Percentiles rank a stretch among this genome's conserved stretches.
Conservation (phyloP, 2,797 vertebrate species). For the Spatula versicolor region DNA sequence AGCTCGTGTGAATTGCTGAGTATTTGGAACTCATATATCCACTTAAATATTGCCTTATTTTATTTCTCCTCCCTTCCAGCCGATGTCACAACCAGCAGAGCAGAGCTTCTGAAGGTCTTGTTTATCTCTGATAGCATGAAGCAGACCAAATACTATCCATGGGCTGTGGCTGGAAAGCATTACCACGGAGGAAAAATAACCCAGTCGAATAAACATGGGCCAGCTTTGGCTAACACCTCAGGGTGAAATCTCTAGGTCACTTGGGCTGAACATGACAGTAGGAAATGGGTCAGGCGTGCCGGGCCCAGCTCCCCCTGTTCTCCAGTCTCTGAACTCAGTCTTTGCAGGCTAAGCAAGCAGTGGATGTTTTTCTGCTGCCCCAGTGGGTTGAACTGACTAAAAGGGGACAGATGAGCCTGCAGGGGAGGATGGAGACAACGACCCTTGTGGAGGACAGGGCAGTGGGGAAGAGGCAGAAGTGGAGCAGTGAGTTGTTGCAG, state of each 20-base stretch:
- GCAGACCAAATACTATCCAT: conserved; percentile 7
- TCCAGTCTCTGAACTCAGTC: neutral
- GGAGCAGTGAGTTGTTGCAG: neutral
- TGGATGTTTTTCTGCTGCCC: neutral
- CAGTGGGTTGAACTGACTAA: neutral
- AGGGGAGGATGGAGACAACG: neutral
- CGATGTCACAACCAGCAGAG: neutral
- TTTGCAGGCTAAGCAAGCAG: neutral
- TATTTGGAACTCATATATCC: neutral
- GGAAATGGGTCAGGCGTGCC: conserved; percentile 9
- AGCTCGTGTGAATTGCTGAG: neutral
- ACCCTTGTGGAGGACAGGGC: rapidly evolving
- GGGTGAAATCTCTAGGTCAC: conserved; percentile 50
- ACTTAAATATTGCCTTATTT: conserved; percentile 18
- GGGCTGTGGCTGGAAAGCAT: neutral
- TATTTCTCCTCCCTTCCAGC: neutral
- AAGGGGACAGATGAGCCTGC: neutral
- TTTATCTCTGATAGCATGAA: conserved; percentile 5
- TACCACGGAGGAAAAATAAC: neutral
- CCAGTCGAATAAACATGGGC: conserved; percentile 13
- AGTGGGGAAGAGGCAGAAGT: neutral
- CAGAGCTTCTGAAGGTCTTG: conserved; percentile 29
- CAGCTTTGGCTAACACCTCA: neutral
- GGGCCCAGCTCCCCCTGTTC: neutral
- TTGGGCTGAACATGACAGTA: neutral